Base-by-base conservation (phyloP, 1,140 invertebrate species). In the Wiebesia pumilae region DNA sequence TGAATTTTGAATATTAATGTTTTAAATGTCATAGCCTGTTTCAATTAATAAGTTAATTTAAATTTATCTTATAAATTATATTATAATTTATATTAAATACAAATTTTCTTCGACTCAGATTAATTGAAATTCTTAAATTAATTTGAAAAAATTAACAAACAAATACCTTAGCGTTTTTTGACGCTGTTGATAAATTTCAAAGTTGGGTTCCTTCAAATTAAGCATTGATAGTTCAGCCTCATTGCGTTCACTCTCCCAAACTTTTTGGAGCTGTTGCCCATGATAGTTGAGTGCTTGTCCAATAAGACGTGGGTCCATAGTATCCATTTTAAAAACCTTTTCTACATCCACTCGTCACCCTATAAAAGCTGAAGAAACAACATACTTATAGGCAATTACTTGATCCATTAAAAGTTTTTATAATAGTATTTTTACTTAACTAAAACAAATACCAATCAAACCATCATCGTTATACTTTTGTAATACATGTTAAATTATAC, bases 241-340 rank as follows among this genome's bases (percentile, higher is more conserved):
- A 86, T 97, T 96, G 89, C 96, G 94, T 90, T 97, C 97, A 38
- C 95, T 95, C 90, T 97, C 97, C 97, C 97, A 98, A 87, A 97
- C 95, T 94, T 97, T 97, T 92, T 97, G 96, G 88, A 97, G 93
- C 89, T 97, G 97, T 90, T 97, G 96, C 1, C 97, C 97, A 94
- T 98, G 97, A 91, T 96, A 98, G 93, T 97, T 96, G 87, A 98
- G 94, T 79, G 96, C 95, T 90, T 96, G 95, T 89, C 95, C 94
- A 90, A 98, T 95, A 86, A 97, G 94, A 80, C 96, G 95, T 91
- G 95, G 90, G 93, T 97, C 96, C 94, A 97, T 93, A 58, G 94
- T 92, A 51, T 95, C 92, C 89, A 93, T 93, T 86, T 88, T 87
- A 10, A 54, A 80, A 62, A 62, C 58, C 27, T 62, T 62, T n/a